These are phyloP conservation scores for Ernsta delagoae DNA, from an alignment of 2,888 invertebrate species.

Conservation along the genomic window DNA sequence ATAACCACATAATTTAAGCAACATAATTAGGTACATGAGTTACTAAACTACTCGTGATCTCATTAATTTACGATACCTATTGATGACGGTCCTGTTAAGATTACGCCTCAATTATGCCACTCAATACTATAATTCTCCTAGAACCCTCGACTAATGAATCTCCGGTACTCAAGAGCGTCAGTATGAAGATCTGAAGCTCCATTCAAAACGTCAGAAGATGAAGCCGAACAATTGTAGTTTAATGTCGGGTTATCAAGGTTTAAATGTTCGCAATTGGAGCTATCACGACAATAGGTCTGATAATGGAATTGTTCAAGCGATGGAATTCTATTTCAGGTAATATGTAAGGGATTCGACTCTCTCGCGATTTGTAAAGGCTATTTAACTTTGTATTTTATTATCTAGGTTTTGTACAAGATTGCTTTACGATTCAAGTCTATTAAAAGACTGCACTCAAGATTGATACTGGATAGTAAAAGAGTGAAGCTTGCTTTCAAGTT, in stretches of 20 bases:
- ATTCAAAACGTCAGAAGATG: constrained; percentile 30
- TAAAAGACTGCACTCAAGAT: no score
- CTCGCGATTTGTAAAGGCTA: no score
- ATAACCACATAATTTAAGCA: no score
- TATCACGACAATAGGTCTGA: constrained; percentile 15
- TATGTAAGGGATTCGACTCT: not conserved
- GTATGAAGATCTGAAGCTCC: constrained; percentile 7
- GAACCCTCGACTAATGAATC: constrained; percentile 26
- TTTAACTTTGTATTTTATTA: no score
- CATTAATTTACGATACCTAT: not conserved
- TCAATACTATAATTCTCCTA: constrained; percentile 27
- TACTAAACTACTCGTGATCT: no score
- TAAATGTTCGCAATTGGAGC: constrained; percentile 12
- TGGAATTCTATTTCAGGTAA: not conserved
- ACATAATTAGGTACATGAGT: no score
- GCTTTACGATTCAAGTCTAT: no score
- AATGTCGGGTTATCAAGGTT: constrained; percentile 27
- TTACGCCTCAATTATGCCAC: constrained; percentile 23
- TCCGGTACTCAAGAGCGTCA: constrained; percentile 8
- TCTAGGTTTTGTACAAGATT: no score
- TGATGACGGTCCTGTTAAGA: constrained; percentile 8
- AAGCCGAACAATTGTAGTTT: constrained; percentile 27
- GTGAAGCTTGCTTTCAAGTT: no score
- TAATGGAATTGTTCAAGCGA: constrained; percentile 16
- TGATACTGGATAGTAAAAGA: no score